Evolutionary conservation across 2,888 invertebrate species (phyloP).

Genomic region (Xanthia togata): DNA sequence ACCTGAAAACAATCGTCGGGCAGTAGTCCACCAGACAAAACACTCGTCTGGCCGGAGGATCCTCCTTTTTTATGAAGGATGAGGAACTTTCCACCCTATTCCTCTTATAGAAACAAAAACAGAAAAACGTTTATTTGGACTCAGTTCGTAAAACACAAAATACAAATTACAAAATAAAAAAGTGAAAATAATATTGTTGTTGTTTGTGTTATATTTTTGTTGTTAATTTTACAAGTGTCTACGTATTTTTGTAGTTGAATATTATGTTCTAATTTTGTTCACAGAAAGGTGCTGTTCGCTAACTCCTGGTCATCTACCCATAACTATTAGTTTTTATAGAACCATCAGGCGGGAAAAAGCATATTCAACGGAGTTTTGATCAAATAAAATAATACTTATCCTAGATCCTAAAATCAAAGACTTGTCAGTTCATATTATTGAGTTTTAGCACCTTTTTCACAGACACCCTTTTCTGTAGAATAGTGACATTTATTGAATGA

Average conservation of each 20-base stretch:
- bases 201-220: no score
- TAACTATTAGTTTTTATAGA: not conserved
- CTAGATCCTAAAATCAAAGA: constrained; percentile 24
- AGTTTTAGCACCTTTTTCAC: constrained; percentile 45
- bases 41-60: not conserved
- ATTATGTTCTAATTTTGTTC: not conserved
- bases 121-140: no score
- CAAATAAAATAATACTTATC: constrained; percentile 7
- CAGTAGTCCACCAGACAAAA: not conserved
- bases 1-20: not conserved
- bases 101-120: not conserved
- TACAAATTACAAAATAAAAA: no score
- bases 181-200: no score
- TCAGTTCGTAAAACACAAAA: no score
- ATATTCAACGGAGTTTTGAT: not conserved
- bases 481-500: constrained; percentile 67
- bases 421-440: constrained; percentile 24
- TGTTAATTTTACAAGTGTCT: not conserved
- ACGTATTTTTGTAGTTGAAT: not conserved
- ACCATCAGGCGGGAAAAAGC: not conserved
- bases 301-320: not conserved
- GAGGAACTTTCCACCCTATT: not conserved
- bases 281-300: no score
- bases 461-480: constrained; percentile 57
- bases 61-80: not conserved